Conservation (phyloP, 1,140 invertebrate genomes). For the Teleogryllus occipitalis region DNA sequence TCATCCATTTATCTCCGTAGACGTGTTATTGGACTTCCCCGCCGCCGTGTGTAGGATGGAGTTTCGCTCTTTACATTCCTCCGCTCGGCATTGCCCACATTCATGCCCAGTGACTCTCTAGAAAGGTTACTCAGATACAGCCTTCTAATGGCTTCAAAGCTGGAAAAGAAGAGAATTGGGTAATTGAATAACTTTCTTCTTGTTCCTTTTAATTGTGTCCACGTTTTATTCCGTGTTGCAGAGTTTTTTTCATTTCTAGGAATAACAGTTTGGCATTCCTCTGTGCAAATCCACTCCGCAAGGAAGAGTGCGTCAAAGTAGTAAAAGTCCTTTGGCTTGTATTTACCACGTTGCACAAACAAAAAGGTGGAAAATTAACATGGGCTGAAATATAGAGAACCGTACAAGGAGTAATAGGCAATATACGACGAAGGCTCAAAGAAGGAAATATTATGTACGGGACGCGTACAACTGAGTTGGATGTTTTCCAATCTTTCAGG, state of each 20-base stretch:
- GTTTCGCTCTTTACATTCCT: not conserved
- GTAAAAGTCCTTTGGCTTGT: no score
- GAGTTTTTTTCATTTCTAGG: not conserved
- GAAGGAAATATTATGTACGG: no score
- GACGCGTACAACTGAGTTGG: no score
- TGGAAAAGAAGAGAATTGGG: not conserved
- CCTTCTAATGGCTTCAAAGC: not conserved
- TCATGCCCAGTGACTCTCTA: not conserved
- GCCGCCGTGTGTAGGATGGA: not conserved
- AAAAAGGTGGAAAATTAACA: no score
- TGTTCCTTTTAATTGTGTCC: not conserved
- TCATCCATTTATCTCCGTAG: not conserved
- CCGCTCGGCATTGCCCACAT: not conserved
- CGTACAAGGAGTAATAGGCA: no score
- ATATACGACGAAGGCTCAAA: no score
- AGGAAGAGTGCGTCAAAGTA: no score
- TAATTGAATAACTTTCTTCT: not conserved
- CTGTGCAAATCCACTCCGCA: not conserved
- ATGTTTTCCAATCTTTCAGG: no score
- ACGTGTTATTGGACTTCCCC: not conserved
- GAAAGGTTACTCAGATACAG: not conserved
- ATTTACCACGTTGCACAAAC: no score
- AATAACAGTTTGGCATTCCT: not conserved
- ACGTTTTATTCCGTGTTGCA: not conserved
- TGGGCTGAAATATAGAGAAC: no score